Evolutionary conservation across 2,113 vertebrate genomes (phyloP), one percentile per base, ranked within the genome.

Genomic region (Gadus chalcogrammus): DNA sequence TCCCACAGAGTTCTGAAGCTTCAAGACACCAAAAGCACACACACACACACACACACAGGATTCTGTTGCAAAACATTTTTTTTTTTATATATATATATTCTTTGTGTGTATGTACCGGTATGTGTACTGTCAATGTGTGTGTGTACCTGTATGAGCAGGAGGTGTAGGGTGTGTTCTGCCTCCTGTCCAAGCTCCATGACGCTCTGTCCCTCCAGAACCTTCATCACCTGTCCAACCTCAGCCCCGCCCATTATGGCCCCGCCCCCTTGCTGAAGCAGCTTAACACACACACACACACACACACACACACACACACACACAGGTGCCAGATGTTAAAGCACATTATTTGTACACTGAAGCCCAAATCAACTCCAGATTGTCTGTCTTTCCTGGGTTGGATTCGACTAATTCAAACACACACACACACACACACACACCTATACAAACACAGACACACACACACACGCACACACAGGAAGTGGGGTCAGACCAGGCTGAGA

Each of bases 101-200:
- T 48, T 2, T 66, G 61, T 42, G 81, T 83, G 68, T 66, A 55
- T 75, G 35, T 71, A 20, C 20, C 20, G 20, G 27, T 71, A 24
- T 65, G 53, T 31, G 28, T 13, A 16, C 17, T 73, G 55, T 24
- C 18, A 68, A 22, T 64, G 60, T 65, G 18, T 65, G 18, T 48
- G 48, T 22, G 52, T 85, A 98, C 95, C 95, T 97, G 94, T 80
- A 83, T 84, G 58, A 98, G 85, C 55, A 98, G 93, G 65, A 78
- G 78, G 68, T 68, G 87, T 68, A 98, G 90, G 76, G 93, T 91
- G 72, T 65, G 85, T 70, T 86, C 78, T 0, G 91, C 88, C 61
- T 88, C 84, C 8, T 79, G 81, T 11, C 90, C 84, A 78, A 98
- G 91, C 70, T 93, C 82, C 65, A 88, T 84, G 67, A 93, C 72